Evolutionary conservation across 2,797 vertebrate species (phyloP).

Genomic region (Okamejei kenojei): DNA sequence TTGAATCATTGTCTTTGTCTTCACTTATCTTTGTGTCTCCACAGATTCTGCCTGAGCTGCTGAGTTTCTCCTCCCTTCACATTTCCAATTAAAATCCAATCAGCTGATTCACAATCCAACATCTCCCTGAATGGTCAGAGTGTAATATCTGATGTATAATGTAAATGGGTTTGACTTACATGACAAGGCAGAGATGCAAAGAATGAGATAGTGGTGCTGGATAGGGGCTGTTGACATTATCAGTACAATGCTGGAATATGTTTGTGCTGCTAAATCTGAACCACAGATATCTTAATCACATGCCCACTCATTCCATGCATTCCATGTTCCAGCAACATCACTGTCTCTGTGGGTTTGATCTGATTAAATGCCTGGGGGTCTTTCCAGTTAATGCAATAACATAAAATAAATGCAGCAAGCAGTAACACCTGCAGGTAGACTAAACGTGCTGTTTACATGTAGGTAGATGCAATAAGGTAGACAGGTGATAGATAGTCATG

Average conservation of each 20-base stretch:
- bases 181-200: background rate
- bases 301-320: constrained; percentile 7
- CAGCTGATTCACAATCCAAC: background rate
- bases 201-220: background rate
- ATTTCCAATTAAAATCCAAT: background rate
- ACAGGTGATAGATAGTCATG: background rate
- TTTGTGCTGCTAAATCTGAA: background rate
- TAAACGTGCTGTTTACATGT: background rate
- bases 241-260: background rate
- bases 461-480: background rate
- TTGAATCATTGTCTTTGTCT: no score
- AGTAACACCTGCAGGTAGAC: background rate
- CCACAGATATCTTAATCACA: background rate
- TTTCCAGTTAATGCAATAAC: constrained; percentile 4
- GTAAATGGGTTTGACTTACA: background rate
- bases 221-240: constrained; percentile 18
- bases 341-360: constrained; percentile 11
- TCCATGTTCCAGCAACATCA: constrained; percentile 7
- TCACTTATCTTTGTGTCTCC: no score
- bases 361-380: constrained; percentile 28
- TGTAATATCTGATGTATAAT: background rate
- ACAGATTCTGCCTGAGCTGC: no score
- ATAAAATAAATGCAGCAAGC: background rate
- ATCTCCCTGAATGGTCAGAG: background rate
- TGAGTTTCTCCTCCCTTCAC: no score